These are phyloP conservation scores for Erythrocercus mccallii DNA, from an alignment of 2,113 vertebrate species.

Conservation along the genomic window DNA sequence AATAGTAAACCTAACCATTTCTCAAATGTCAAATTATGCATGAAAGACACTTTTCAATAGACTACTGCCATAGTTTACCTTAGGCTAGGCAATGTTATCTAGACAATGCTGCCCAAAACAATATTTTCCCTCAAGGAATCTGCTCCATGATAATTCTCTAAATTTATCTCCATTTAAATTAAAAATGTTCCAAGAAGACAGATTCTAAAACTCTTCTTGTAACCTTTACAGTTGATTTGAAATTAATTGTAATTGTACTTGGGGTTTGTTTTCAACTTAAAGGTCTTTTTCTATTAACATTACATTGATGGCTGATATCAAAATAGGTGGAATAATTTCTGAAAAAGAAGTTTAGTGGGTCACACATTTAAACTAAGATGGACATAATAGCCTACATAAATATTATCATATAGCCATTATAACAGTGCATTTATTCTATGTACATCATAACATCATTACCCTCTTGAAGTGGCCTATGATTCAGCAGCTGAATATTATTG, in stretches of 20 bases:
- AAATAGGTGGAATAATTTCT: neutral
- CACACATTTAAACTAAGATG: neutral
- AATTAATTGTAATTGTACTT: neutral
- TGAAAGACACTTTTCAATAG: neutral
- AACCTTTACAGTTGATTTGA: neutral
- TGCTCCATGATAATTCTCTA: neutral
- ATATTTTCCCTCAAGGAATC: neutral
- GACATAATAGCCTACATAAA: neutral
- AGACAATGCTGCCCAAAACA: neutral
- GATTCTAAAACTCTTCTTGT: neutral
- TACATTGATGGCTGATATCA: neutral
- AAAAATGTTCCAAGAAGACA: neutral
- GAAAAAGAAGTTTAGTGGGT: neutral
- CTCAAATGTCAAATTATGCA: neutral
- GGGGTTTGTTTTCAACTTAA: neutral
- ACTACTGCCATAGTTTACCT: neutral
- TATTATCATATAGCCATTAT: neutral
- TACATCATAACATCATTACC: neutral
- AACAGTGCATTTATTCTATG: neutral
- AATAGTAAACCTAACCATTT: neutral
- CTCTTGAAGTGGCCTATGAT: neutral
- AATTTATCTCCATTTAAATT: neutral
- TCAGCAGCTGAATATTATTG: neutral
- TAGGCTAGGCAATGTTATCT: neutral
- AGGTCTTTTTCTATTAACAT: neutral